phyloP scores from a whole-genome alignment of 2,888 invertebrate species.

The Melieria omissa region DNA sequence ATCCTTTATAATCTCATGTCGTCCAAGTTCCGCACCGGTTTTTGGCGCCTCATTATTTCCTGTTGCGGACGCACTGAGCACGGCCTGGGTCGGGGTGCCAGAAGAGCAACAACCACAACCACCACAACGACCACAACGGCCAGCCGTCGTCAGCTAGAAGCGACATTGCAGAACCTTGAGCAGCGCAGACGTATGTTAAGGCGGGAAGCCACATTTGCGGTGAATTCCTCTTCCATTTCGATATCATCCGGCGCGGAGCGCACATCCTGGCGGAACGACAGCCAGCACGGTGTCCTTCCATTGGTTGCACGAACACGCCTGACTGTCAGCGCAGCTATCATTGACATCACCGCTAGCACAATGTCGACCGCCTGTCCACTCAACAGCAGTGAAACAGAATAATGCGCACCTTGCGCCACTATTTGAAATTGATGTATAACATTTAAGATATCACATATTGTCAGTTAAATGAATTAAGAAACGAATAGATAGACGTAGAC shows the following conservation, averaged over 20 bases:
- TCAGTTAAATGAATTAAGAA: not conserved
- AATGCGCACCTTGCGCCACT: constrained; percentile 24
- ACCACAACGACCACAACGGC: constrained; percentile 1
- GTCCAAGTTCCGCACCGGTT: constrained; percentile 88
- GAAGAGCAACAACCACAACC: constrained; percentile 25
- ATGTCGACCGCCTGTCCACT: constrained; percentile 46
- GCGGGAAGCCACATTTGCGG: constrained; percentile 57
- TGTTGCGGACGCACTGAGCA: constrained; percentile 42
- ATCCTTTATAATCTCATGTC: constrained; percentile 93
- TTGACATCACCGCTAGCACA: constrained; percentile 57
- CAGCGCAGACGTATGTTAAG: constrained; percentile 49
- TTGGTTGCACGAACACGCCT: constrained; percentile 18
- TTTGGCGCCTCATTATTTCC: constrained; percentile 74
- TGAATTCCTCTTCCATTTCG: constrained; percentile 54
- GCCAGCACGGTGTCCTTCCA: constrained; percentile 39
- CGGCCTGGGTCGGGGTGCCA: not conserved
- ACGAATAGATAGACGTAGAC: not conserved
- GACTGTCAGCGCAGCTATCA: constrained; percentile 53
- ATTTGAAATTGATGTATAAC: not conserved
- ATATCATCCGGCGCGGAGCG: constrained; percentile 61
- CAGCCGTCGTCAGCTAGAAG: not conserved
- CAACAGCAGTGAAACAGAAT: constrained; percentile 48
- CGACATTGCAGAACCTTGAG: constrained; percentile 13
- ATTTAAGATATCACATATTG: too few species aligned
- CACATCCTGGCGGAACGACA: constrained; percentile 55